These are phyloP conservation scores for Otus sunia DNA, from an alignment of 2,113 vertebrate genomes.

Conservation along the genomic window DNA sequence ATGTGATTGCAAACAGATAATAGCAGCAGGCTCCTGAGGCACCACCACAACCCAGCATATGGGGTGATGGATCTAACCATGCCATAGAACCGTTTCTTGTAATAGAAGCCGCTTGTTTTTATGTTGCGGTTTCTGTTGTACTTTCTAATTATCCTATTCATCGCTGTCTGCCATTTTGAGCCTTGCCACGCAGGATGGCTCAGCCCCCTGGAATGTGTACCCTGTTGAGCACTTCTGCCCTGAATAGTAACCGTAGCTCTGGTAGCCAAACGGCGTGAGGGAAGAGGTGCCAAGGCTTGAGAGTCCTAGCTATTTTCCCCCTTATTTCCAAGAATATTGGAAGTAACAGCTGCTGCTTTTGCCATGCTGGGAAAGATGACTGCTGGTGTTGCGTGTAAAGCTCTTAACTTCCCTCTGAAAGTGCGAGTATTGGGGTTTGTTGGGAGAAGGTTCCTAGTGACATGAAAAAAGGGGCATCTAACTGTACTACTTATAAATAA, in stretches of 20 bases:
- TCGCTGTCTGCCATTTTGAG: constrained; percentile 61
- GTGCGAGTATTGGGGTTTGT: neutral
- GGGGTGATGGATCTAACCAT: constrained; percentile 39
- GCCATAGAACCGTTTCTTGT: constrained; percentile 17
- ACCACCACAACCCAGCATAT: neutral
- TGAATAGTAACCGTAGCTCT: neutral
- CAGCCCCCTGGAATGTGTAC: constrained; percentile 16
- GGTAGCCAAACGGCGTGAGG: neutral
- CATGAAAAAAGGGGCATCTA: neutral
- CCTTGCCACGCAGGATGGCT: neutral
- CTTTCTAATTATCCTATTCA: constrained; percentile 40
- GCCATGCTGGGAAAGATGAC: neutral
- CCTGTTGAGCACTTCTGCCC: neutral
- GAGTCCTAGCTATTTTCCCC: neutral
- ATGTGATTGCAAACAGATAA: constrained; percentile 58
- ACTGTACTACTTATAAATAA: neutral
- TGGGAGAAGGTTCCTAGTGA: neutral
- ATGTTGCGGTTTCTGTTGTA: constrained; percentile 19
- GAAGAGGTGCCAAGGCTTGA: neutral
- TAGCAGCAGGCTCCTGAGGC: constrained; percentile 39
- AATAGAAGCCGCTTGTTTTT: constrained; percentile 37
- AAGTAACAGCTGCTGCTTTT: constrained; percentile 4
- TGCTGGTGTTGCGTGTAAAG: neutral
- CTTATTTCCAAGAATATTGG: constrained; percentile 29
- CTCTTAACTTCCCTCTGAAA: neutral